These are phyloP conservation scores for Oceanodroma leucorhoa DNA, from an alignment of 2,797 vertebrate species.

Conservation along the genomic window DNA sequence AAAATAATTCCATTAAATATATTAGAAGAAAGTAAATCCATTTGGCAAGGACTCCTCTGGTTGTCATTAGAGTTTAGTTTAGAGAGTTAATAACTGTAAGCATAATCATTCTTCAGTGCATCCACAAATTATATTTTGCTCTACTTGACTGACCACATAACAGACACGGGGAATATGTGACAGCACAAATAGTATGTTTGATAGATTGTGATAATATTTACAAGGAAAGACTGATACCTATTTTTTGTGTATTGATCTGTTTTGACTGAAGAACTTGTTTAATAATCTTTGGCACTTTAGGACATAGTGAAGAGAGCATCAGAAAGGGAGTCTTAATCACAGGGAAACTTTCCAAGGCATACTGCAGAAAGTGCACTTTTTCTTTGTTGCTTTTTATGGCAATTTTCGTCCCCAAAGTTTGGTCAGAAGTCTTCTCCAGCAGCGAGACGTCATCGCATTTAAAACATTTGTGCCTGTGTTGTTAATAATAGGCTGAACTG, in stretches of 20 bases:
- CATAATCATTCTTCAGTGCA: not conserved
- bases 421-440: not conserved
- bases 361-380: not conserved
- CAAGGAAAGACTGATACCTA: not conserved
- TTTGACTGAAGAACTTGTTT: slow-evolving; percentile 7
- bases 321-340: not conserved
- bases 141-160: not conserved
- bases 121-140: not conserved
- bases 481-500: not conserved
- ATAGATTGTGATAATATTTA: not conserved
- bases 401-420: not conserved
- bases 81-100: not conserved
- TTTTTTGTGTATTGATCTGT: slow-evolving; percentile 3
- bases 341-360: not conserved
- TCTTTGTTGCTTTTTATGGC: not conserved
- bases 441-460: not conserved
- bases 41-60: not conserved
- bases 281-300: not conserved
- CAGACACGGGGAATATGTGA: not conserved
- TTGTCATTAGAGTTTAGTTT: not conserved
- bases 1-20: not conserved
- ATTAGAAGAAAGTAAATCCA: not conserved
- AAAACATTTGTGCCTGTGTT: not conserved
- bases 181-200: not conserved
- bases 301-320: not conserved